Evolutionary conservation across 2,113 vertebrate species (phyloP), one percentile per base, ranked within the genome.

Genomic region (Callocephalon fimbriatum): DNA sequence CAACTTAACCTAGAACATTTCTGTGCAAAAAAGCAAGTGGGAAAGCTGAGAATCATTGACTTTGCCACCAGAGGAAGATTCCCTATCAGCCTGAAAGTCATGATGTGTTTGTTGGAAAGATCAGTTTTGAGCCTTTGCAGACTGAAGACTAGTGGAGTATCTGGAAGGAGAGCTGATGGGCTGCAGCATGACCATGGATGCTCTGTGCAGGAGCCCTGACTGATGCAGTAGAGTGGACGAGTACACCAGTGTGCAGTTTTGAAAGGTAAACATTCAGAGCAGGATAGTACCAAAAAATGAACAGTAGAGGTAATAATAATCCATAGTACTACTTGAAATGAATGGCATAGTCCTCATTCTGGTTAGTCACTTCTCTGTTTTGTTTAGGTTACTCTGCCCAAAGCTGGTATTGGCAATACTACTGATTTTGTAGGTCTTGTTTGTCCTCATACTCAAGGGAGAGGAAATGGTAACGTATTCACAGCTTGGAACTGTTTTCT

Each of bases 391-490:
- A 27, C 0, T 0, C 31, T 45, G n/a, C 45, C 77, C 93, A 38
- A 91, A 78, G 38, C 59, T 5, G 0, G 21, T 71, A 42, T 61
- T 84, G 76, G 86, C 31, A 84, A 42, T 35, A 50, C 10, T 13
- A 61, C 50, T 73, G 1, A 53, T 84, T 94, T 66, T 31, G n/a
- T 37, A 91, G 48, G 31, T 94, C 63, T 86, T 70, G 38, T 11
- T 80, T 95, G 61, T 83, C 80, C 65, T 93, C n/a, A 45, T 80
- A 71, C 86, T 89, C 19, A 32, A 26, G 51, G 17, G 47, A 76
- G 58, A 74, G 38, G 50, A 91, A 91, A 89, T 54, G 63, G 68
- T 78, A 93, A 81, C 35, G 81, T n/a, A 77, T 48, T 53, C 65
- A 77, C 80, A 71, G 50, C 31, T 74, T 87, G 42, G 87, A 94